Evolutionary conservation across 2,888 invertebrate genomes (phyloP), one percentile per base, ranked within the genome.

Genomic region (Axea sp.): DNA sequence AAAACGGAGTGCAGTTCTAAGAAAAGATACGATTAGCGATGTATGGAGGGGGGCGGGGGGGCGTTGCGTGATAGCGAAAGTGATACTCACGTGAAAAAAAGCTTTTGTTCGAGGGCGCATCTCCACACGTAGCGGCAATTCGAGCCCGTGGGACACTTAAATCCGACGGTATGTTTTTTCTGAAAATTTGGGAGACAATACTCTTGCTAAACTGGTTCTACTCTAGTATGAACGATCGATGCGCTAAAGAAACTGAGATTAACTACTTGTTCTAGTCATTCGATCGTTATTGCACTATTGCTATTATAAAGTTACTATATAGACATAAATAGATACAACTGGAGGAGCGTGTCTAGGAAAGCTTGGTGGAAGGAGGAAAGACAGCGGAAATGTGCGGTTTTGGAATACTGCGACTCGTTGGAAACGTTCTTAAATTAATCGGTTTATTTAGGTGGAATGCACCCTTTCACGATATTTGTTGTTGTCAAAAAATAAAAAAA

Each of bases 71-170:
- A 62, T 33, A 31, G 28, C 19, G n/a, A 51, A 49, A 59, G 31
- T 30, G 49, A 69, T 83, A 91, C 93, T 93, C 89, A 97, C 97
- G 98, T 98, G 89, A 97, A 99, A 90, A 99, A 99, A 78, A 98
- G 90, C 93, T 98, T 96, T 89, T 98, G 98, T 86, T 98, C 98
- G 78, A 98, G 96, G 41, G 98, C 97, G 89, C 97, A 97, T 85
- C 96, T 93, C 98, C 98, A 99, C 74, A 99, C 93, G 89, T 98
- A 97, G 78, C 97, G 93, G 86, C 98, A 98, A 51, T 96, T 94
- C 33, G 95, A 93, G 39, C 95, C 94, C 78, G 95, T 95, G 57
- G 96, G 95, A 89, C 98, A 98, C 88, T 97, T 96, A 89, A 97
- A 98, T 8, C 98, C 98, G 75, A 98, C 94, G 14, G 96, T 96